Percentiles rank a stretch among this genome's conserved stretches.
These are phyloP conservation scores for Diabrotica virgifera DNA, from an alignment of 1,140 invertebrate species.

Conservation along the genomic window DNA sequence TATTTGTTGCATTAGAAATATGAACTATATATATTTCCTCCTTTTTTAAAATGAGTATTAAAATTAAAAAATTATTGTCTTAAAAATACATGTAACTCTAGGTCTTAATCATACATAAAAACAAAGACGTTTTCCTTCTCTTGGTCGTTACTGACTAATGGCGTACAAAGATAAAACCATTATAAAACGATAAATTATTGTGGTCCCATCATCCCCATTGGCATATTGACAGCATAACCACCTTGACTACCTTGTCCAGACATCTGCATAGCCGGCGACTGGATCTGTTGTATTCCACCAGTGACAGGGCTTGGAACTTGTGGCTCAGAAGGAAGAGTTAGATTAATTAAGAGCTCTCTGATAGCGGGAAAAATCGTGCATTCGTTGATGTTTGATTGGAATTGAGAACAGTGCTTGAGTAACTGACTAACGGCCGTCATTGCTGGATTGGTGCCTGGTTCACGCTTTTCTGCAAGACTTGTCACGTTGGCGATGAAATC, in stretches of 20 bases:
- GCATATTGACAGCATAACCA: slow-evolving; percentile 50
- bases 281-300: slow-evolving; percentile 54
- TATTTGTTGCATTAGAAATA: too few relatives aligned
- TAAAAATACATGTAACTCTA: too few relatives aligned
- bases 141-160: too few relatives aligned
- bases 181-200: too few relatives aligned
- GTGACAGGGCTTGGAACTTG: too few relatives aligned
- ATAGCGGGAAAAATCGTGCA: slow-evolving; percentile 88
- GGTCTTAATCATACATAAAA: too few relatives aligned
- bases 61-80: too few relatives aligned
- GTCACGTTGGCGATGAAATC: slow-evolving; percentile 83
- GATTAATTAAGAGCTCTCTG: slow-evolving; percentile 77
- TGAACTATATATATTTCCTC: too few relatives aligned
- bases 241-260: slow-evolving; percentile 47
- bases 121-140: too few relatives aligned
- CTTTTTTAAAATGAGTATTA: too few relatives aligned
- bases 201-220: too few relatives aligned
- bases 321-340: slow-evolving; percentile 60
- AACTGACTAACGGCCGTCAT: slow-evolving; percentile 63
- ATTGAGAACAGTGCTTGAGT: slow-evolving; percentile 66
- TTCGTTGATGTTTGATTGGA: slow-evolving; percentile 56
- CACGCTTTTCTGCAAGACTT: slow-evolving; percentile 77
- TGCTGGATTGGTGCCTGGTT: slow-evolving; percentile 56
- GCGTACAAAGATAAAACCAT: too few relatives aligned
- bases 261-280: slow-evolving; percentile 56